Conservation (phyloP, 1,140 invertebrate genomes). For the Gryon sp. region DNA sequence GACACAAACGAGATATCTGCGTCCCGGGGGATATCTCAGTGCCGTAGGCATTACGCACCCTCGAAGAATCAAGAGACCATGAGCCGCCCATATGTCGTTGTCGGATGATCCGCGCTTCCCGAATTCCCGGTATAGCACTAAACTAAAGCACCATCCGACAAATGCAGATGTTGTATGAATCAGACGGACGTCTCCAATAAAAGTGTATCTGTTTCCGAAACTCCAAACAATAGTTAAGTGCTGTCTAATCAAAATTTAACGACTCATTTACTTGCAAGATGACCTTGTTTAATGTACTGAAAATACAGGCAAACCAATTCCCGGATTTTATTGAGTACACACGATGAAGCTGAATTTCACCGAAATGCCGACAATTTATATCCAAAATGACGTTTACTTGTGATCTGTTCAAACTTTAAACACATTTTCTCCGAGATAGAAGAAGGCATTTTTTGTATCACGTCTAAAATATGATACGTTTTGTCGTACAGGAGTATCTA, state of each 20-base stretch:
- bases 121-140: conserved; percentile 46
- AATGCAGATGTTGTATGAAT: conserved; percentile 51
- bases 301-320: conserved; percentile 14
- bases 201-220: conserved; percentile 12
- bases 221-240: conserved; percentile 37
- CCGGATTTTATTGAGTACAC: conserved; percentile 22
- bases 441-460: no score
- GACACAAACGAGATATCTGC: conserved; percentile 49
- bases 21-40: conserved; percentile 34
- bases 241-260: conserved; percentile 49
- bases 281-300: conserved; percentile 41
- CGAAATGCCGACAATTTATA: no score
- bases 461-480: no score
- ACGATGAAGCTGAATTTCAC: no score
- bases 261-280: conserved; percentile 30
- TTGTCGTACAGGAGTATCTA: no score
- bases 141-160: conserved; percentile 34
- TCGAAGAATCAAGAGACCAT: conserved; percentile 52
- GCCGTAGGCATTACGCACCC: conserved; percentile 56
- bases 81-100: conserved; percentile 58
- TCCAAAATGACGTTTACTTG: no score
- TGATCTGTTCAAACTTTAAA: no score
- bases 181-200: conserved; percentile 11
- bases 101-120: conserved; percentile 51
- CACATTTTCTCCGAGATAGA: no score